Conservation (phyloP, 1,140 invertebrate species). For the Musca vetustissima region DNA sequence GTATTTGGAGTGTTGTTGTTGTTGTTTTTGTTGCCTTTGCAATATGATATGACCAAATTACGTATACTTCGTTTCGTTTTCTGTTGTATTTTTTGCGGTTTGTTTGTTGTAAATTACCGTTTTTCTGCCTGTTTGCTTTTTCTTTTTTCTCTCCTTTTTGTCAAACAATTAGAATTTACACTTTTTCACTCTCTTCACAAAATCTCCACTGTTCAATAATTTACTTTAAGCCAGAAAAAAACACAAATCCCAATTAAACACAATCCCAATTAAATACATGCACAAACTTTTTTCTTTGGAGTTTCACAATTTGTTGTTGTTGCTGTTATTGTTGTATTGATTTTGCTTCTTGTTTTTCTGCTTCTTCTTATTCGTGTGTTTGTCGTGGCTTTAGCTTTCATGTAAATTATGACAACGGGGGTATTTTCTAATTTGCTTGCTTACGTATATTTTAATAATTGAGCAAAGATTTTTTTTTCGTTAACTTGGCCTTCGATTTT, state of each 20-base stretch:
- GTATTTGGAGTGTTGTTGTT: neutral
- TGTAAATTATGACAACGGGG: conserved; percentile 8
- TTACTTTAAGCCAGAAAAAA: neutral
- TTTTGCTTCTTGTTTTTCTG: conserved; percentile 3
- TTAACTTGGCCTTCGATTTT: conserved; percentile 13
- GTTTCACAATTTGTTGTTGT: neutral
- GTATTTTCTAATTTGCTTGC: neutral
- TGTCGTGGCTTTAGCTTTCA: neutral
- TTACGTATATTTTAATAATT: conserved; percentile 2
- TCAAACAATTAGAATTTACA: neutral
- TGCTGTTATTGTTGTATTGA: too few species aligned
- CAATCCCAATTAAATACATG: too few species aligned
- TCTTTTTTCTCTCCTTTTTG: neutral
- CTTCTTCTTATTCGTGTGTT: too few species aligned
- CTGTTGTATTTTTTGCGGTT: neutral
- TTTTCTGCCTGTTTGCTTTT: neutral
- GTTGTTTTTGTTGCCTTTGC: neutral
- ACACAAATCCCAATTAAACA: too few species aligned
- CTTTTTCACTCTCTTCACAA: neutral
- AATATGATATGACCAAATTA: conserved; percentile 18
- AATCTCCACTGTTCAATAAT: conserved; percentile 11
- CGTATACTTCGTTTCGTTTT: conserved; percentile 10
- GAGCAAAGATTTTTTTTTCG: too few species aligned
- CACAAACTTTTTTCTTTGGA: neutral
- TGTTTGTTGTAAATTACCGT: conserved; percentile 20